A percentile compares a stretch with the other conserved stretches of the same genome.
These are phyloP conservation scores for Eumeta japonica DNA, from an alignment of 1,140 invertebrate genomes.

Conservation along the genomic window DNA sequence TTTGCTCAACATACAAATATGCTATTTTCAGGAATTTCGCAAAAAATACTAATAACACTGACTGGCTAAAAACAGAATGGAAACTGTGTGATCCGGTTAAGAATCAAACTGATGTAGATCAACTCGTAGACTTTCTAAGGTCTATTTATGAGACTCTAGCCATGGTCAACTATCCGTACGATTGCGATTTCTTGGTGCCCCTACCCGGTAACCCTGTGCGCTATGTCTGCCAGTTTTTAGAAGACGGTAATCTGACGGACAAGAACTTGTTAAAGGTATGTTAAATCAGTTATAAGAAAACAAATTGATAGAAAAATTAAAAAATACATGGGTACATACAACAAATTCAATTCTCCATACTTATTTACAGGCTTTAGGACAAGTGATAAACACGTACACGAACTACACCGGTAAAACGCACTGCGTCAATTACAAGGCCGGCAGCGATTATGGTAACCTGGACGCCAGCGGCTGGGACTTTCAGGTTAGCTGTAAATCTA, in stretches of 20 bases:
- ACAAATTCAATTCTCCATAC: too few species aligned
- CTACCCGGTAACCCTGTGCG: slow-evolving; percentile 83
- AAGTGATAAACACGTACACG: slow-evolving; percentile 72
- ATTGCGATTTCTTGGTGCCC: slow-evolving; percentile 75
- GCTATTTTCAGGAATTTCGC: slow-evolving; percentile 49
- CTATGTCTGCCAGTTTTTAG: slow-evolving; percentile 60
- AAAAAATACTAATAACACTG: slow-evolving; percentile 62
- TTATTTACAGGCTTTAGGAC: slow-evolving; percentile 62
- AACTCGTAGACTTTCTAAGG: slow-evolving; percentile 61
- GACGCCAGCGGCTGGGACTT: slow-evolving; percentile 76
- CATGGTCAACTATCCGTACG: slow-evolving; percentile 93
- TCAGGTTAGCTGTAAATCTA: slow-evolving; percentile 57
- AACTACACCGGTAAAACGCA: slow-evolving; percentile 75
- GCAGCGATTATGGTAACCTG: slow-evolving; percentile 54
- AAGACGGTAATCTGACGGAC: slow-evolving; percentile 20
- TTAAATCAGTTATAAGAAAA: too few species aligned
- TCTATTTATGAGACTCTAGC: slow-evolving; percentile 77
- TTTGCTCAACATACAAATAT: too few species aligned
- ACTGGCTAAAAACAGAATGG: slow-evolving; percentile 70
- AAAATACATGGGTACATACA: too few species aligned
- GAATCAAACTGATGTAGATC: slow-evolving; percentile 54
- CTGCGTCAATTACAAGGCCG: slow-evolving; percentile 63
- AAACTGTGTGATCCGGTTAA: slow-evolving; percentile 71
- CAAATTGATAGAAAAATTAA: too few species aligned
- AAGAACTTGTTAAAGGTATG: slow-evolving; percentile 30